phyloP scores from a whole-genome alignment of 2,113 vertebrate genomes.

The Entomyzon cyanotis region DNA sequence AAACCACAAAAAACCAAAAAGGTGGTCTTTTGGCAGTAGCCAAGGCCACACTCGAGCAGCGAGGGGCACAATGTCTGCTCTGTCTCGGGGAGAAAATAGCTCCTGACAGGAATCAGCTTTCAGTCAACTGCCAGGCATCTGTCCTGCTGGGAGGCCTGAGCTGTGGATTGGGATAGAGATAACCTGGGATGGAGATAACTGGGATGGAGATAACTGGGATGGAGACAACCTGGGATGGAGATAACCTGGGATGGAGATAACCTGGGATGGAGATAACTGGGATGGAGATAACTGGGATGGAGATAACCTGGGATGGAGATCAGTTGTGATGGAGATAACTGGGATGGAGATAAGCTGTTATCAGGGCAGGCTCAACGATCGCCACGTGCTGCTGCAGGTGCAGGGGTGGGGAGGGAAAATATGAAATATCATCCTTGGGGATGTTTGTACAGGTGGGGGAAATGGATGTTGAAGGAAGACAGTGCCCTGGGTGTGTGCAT shows the following conservation, averaged over 20 bases:
- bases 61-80: slow-evolving; percentile 77
- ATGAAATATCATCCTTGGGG: background rate
- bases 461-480: background rate
- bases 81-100: slow-evolving; percentile 78
- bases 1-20: slow-evolving; percentile 31
- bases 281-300: slow-evolving; percentile 34
- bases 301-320: slow-evolving; percentile 49
- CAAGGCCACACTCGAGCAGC: slow-evolving; percentile 69
- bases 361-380: slow-evolving; percentile 43
- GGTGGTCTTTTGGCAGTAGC: slow-evolving; percentile 72
- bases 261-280: background rate
- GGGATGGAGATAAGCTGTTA: slow-evolving; percentile 55
- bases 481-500: background rate
- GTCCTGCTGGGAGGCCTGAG: slow-evolving; percentile 64
- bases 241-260: slow-evolving; percentile 46
- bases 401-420: background rate
- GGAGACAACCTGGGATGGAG: background rate
- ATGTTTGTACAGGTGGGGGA: background rate
- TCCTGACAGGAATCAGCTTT: slow-evolving; percentile 83
- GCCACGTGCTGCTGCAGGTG: background rate
- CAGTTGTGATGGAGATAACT: background rate
- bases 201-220: slow-evolving; percentile 29
- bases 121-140: slow-evolving; percentile 74
- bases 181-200: background rate
- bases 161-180: slow-evolving; percentile 43